phyloP scores from a whole-genome alignment of 2,113 vertebrate species.

The Tetrao urogallus region DNA sequence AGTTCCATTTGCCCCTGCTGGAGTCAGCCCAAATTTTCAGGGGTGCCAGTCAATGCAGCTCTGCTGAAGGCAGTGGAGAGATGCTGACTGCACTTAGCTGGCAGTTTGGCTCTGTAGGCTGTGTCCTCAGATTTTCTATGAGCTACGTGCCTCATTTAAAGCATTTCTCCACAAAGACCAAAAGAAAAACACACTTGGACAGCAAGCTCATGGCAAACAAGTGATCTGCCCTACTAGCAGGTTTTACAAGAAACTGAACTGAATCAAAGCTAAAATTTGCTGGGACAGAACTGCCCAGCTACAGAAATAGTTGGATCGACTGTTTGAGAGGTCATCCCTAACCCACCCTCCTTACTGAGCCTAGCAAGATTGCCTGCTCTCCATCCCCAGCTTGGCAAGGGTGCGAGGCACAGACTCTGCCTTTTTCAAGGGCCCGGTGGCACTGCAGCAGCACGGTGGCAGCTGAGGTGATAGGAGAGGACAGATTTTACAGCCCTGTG shows the following conservation, averaged over 20 bases:
- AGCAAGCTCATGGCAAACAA: background rate
- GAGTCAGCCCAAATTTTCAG: background rate
- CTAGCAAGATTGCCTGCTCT: conserved; percentile 27
- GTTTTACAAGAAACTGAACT: background rate
- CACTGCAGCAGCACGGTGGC: background rate
- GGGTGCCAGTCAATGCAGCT: background rate
- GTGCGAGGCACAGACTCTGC: background rate
- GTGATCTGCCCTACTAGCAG: background rate
- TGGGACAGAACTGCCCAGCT: background rate
- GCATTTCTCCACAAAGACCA: background rate
- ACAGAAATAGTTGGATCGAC: background rate
- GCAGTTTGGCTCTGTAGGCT: background rate
- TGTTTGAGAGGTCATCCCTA: background rate
- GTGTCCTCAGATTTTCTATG: background rate
- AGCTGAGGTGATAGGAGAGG: conserved; percentile 51
- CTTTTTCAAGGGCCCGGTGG: background rate
- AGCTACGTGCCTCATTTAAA: background rate
- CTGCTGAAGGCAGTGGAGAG: background rate
- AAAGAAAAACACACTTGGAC: background rate
- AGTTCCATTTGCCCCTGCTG: no score
- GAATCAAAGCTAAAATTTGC: background rate
- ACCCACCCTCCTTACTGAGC: background rate
- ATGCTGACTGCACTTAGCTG: background rate
- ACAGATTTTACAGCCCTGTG: conserved; percentile 70
- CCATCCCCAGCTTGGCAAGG: background rate